Base-by-base conservation (phyloP, 1,140 invertebrate species). In the Drosophila santomea region DNA sequence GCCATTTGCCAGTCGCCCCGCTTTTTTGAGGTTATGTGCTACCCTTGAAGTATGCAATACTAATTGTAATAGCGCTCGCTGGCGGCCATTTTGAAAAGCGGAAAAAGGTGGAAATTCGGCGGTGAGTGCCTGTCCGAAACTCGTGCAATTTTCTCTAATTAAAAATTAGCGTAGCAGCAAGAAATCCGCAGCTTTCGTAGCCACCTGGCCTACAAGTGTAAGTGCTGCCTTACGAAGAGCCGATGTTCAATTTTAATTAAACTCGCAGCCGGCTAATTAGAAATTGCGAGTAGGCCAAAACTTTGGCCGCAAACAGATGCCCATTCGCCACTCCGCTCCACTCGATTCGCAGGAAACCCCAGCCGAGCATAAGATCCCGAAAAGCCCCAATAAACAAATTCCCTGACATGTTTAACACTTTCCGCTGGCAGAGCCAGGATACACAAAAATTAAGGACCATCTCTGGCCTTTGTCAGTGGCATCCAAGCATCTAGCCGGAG, bases 341-440 rank as follows among this genome's bases (percentile, higher is more conserved):
- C 14, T n/a, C 15, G n/a, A 38, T 10, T 10, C 38, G 25, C 25
- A 17, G 17, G 39, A 15, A 51, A 25, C 44, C 51, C 58, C 12
- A 20, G 45, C 41, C 35, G 36, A 44, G 43, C 43, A 39, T 51
- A 60, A 74, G 74, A 76, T 76, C 61, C 78, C 66, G n/a, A 67
- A 66, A 79, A 75, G 74, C 51, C 78, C 89, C 89, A 88, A 91
- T 91, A 91, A 91, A 89, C 83, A 85, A 91, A 91, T 91, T 91
- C 89, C 80, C 75, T 74, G 89, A 75, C 88, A 91, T 91, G 80
- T 89, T 91, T 85, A 89, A 89, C 84, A 91, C 75, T 84, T 89
- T 82, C 84, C 89, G 83, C 72, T 90, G 56, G 60, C 52, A 74
- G 69, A 81, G 82, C 63, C 60, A 74, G 66, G 66, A 72, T 71